phyloP scores from a whole-genome alignment of 1,140 invertebrate species.

The Medauroidea extradentata region DNA sequence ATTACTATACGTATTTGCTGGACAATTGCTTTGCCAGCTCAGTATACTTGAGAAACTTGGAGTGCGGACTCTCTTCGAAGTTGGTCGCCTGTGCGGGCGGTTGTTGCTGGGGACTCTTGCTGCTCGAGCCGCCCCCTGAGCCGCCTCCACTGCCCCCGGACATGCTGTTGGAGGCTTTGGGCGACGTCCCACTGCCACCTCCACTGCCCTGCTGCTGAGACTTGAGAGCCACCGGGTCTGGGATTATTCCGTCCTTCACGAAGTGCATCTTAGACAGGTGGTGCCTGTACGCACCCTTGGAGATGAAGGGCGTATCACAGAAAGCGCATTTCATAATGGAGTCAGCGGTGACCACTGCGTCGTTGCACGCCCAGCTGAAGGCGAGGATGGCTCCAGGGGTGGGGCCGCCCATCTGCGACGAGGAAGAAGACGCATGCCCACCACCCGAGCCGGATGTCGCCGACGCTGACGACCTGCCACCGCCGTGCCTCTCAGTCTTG shows the following conservation, averaged over 20 bases:
- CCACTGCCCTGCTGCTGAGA: slow-evolving; percentile 42
- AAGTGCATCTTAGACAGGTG: slow-evolving; percentile 96
- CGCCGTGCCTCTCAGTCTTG: slow-evolving; percentile 71
- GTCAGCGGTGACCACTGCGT: slow-evolving; percentile 78
- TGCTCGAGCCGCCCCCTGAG: slow-evolving; percentile 8
- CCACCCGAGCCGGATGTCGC: background rate
- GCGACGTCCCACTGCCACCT: slow-evolving; percentile 29
- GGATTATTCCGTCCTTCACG: slow-evolving; percentile 84
- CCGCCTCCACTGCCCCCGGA: slow-evolving; percentile 29
- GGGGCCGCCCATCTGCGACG: slow-evolving; percentile 38
- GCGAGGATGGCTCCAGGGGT: slow-evolving; percentile 78
- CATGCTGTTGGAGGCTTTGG: slow-evolving; percentile 38
- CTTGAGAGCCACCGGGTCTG: slow-evolving; percentile 61
- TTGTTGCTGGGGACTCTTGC: slow-evolving; percentile 20
- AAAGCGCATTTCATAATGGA: slow-evolving; percentile 94
- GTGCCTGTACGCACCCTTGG: slow-evolving; percentile 93
- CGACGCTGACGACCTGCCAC: slow-evolving; percentile 25
- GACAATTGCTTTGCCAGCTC: slow-evolving; percentile 94
- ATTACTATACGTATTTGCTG: slow-evolving; percentile 83
- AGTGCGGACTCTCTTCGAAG: slow-evolving; percentile 89
- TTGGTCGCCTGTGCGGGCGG: slow-evolving; percentile 44
- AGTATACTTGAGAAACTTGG: slow-evolving; percentile 95
- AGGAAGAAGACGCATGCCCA: background rate
- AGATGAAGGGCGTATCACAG: slow-evolving; percentile 94
- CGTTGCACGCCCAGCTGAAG: slow-evolving; percentile 91